A percentile compares a stretch with the other conserved stretches of the same genome.
phyloP scores from a whole-genome alignment of 2,113 vertebrate species.

The Mustelus asterias region DNA sequence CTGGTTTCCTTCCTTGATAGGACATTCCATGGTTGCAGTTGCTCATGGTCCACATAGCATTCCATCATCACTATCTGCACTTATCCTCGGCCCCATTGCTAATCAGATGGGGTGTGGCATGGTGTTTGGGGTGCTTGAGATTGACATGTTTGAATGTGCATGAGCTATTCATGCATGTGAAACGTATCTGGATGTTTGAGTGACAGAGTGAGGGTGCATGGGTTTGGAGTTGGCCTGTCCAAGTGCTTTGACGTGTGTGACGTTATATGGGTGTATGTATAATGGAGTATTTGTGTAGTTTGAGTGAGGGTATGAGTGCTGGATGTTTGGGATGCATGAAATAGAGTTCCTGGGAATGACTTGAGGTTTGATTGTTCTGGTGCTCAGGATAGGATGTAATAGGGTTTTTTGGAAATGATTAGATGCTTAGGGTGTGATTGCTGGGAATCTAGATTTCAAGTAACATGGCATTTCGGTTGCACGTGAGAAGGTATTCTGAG shows the following conservation, averaged over 20 bases:
- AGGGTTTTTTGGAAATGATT: neutral
- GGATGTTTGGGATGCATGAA: neutral
- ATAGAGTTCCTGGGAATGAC: neutral
- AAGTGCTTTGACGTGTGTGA: neutral
- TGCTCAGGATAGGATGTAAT: neutral
- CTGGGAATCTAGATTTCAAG: neutral
- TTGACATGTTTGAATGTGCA: neutral
- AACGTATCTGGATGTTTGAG: neutral
- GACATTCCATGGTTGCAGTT: neutral
- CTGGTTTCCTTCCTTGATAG: neutral
- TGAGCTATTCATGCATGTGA: neutral
- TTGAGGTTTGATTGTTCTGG: neutral
- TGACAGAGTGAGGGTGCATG: neutral
- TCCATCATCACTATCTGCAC: conserved; percentile 3
- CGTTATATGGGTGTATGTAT: neutral
- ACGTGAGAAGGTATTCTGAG: neutral
- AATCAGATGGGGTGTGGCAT: neutral
- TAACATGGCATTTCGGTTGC: neutral
- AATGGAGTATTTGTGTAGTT: neutral
- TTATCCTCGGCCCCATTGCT: neutral
- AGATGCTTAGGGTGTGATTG: neutral
- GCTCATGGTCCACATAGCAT: conserved; percentile 2
- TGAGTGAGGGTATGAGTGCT: neutral
- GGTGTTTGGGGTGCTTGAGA: neutral
- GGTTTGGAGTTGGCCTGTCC: no score